Percentiles rank a stretch among this genome's conserved stretches.
Evolutionary conservation across 2,888 invertebrate genomes (phyloP).

Genomic region (Phalera bucephala): DNA sequence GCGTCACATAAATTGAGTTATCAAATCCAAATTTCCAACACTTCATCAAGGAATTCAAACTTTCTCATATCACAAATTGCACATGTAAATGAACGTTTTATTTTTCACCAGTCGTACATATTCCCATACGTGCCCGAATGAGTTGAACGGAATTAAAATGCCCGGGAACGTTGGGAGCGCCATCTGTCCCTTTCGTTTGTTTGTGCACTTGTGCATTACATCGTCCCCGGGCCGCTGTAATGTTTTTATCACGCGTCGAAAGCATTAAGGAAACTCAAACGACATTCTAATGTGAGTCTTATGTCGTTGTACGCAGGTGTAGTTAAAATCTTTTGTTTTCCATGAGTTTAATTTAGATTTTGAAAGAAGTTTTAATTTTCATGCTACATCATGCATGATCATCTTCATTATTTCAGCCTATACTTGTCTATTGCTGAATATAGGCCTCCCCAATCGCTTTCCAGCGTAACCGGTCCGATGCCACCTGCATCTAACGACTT

Average conservation of each 20-base stretch:
- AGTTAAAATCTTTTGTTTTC: too few species aligned
- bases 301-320: constrained; percentile 9
- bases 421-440: too few species aligned
- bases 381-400: too few species aligned
- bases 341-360: too few species aligned
- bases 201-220: constrained; percentile 34
- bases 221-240: constrained; percentile 21
- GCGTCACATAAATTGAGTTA: too few species aligned
- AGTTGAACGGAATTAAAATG: constrained; percentile 39
- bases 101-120: constrained; percentile 25
- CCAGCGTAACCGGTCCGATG: too few species aligned
- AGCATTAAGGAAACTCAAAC: constrained; percentile 26
- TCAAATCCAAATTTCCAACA: too few species aligned
- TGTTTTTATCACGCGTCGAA: constrained; percentile 33
- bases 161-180: constrained; percentile 22
- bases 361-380: too few species aligned
- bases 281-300: constrained; percentile 22
- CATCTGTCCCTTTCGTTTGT: constrained; percentile 42
- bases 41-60: neutral
- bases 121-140: constrained; percentile 27
- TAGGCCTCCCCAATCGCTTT: too few species aligned
- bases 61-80: neutral
- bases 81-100: constrained; percentile 23
- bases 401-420: too few species aligned
- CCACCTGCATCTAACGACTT: too few species aligned